Evolutionary conservation across 2,888 invertebrate genomes (phyloP).

Genomic region (Strigamia crassipes): DNA sequence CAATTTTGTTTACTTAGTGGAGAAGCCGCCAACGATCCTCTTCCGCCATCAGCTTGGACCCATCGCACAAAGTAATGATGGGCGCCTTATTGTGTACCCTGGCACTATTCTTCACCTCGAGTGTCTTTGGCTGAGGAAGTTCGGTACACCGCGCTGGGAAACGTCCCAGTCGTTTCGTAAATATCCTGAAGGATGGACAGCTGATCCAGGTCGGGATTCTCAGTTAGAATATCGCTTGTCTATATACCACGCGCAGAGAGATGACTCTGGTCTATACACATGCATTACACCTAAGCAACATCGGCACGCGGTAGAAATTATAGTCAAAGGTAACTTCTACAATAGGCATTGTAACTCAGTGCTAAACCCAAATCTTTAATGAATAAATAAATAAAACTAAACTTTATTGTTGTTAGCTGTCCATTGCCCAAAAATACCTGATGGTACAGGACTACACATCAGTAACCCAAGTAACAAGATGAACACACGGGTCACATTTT

Average conservation of each 20-base stretch:
- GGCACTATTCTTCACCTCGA: constrained; percentile 86
- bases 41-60: constrained; percentile 81
- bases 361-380: too few relatives aligned
- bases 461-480: constrained; percentile 74
- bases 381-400: background rate
- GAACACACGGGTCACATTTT: constrained; percentile 73
- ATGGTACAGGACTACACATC: constrained; percentile 73
- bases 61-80: constrained; percentile 84
- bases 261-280: constrained; percentile 81
- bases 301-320: constrained; percentile 75
- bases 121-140: constrained; percentile 82
- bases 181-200: constrained; percentile 81
- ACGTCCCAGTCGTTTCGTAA: constrained; percentile 61
- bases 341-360: too few relatives aligned
- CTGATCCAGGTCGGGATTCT: constrained; percentile 77
- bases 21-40: constrained; percentile 81
- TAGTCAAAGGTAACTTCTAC: constrained; percentile 82
- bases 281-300: constrained; percentile 85
- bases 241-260: constrained; percentile 77
- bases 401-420: constrained; percentile 63
- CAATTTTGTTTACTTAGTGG: constrained; percentile 66
- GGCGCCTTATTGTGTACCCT: constrained; percentile 81
- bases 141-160: constrained; percentile 85
- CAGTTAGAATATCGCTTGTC: constrained; percentile 79
- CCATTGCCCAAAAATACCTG: constrained; percentile 77